Evolutionary conservation across 2,797 vertebrate genomes (phyloP), one percentile per base, ranked within the genome.

Genomic region (Siniperca undulata): DNA sequence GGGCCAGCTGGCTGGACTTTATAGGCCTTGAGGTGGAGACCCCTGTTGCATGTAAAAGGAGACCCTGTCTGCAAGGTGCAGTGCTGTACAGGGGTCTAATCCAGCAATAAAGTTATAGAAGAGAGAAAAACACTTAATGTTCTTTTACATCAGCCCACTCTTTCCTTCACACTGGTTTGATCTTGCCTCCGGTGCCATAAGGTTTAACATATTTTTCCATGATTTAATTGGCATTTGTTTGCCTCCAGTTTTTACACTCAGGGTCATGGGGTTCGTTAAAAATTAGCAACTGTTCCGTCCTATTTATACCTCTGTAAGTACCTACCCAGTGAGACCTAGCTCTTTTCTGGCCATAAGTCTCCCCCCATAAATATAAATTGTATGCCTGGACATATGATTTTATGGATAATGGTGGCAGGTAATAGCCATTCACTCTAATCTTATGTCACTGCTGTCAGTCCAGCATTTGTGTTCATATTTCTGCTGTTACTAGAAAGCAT

Each of bases 11-110:
- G 88, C 78, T 79, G 64, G 70, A 74, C 86, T 95, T 95, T 94
- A 95, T 89, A 77, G 89, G 90, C 82, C 83, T 90, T 58, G 78
- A 93, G 90, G 80, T 94, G 81, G 86, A 86, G 89, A 92, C 80
- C 88, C 72, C 36, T 56, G 76, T 85, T 88, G 71, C 83, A 91
- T 88, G 80, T 92, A 88, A 90, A 88, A 82, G 71, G 80, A 91
- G 89, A 94, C 78, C 84, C 78, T 58, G 86, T 77, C 90, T 94
- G 89, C 82, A 94, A 93, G 90, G 89, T 93, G 87, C 77, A 73
- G 79, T 40, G 71, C 88, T 94, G 95, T 90, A 94, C 92, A 89
- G 92, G 89, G 80, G 89, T 89, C 87, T 93, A 93, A 94, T 95
- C 92, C 90, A 89, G 88, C 89, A 87, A 86, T 93, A 95, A 95